Evolutionary conservation across 2,888 invertebrate genomes (phyloP).

Genomic region (Scrobipalpa atriplicella): DNA sequence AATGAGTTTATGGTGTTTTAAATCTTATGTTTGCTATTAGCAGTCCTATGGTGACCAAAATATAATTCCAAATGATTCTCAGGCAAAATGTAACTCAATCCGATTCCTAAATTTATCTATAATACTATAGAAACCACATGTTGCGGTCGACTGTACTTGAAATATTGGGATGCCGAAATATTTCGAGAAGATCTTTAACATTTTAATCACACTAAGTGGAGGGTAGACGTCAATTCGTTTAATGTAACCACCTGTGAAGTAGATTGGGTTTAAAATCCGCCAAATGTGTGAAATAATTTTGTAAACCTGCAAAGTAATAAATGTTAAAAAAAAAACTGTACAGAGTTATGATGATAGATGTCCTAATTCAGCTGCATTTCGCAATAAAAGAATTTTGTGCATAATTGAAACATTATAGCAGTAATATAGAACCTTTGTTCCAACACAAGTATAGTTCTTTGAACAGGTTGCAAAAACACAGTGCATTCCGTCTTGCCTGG

Average conservation of each 20-base stretch:
- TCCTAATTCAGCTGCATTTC: too few species aligned
- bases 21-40: too few species aligned
- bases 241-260: conserved; percentile 49
- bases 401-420: not conserved
- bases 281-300: too few species aligned
- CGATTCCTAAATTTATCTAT: too few species aligned
- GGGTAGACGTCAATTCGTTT: conserved; percentile 68
- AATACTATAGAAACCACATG: not conserved
- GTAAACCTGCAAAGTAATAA: too few species aligned
- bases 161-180: conserved; percentile 46
- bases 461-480: conserved; percentile 17
- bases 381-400: not conserved
- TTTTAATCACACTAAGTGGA: conserved; percentile 77
- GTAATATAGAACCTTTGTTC: not conserved
- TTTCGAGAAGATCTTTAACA: conserved; percentile 67
- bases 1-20: too few species aligned
- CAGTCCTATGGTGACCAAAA: too few species aligned
- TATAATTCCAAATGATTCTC: too few species aligned
- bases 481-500: conserved; percentile 60
- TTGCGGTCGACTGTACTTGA: conserved; percentile 33
- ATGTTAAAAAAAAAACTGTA: too few species aligned
- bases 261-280: conserved; percentile 1
- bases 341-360: too few species aligned
- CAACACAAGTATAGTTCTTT: not conserved
- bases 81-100: too few species aligned